Base-by-base conservation (phyloP, 2,888 invertebrate species). In the Aporophyla lueneburgensis region DNA sequence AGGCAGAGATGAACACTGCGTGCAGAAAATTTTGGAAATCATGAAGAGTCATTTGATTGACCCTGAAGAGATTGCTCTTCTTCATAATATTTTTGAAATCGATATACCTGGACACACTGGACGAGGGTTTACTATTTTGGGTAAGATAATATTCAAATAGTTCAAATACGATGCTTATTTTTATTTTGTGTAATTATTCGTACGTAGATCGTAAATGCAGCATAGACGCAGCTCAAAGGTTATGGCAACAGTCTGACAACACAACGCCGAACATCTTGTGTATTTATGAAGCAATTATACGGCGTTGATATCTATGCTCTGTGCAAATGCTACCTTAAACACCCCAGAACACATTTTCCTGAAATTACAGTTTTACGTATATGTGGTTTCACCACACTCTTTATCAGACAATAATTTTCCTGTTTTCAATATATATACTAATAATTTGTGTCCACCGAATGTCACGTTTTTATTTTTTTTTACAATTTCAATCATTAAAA, bases 71-170 rank as follows among this genome's bases (percentile, higher is more conserved):
- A 92, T 96, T 7, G 94, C 91, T 4, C 91, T 97, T 1, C 89
- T 97, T 1, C 97, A 97, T 79, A 95, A 94, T 74, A 90, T 96
- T 10, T 97, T 96, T 85, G 91, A 94, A 14, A 92, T 91, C 72
- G 94, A 96, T n/a, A 97, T 97, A 73, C 87, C 93, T 75, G 97
- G 97, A 0, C 98, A 98, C 89, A 97, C 97, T 21, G 97, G 97
- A 89, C 94, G 98, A 84, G 98, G 98, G 1, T 98, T 96, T 89
- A 93, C 97, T 10, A 91, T 98, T 70, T 87, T 96, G 0, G 93
- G 95, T 94, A 89, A 87, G 83, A 72, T 76, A 16, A 24, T 9
- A 51, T 40, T 2, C 21, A 19, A 2, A 65, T 14, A 21, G 5
- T 27, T 46, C 0, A 46, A 46, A 19, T 24, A 46, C 6, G 5